Base-by-base conservation (phyloP, 2,797 vertebrate genomes). In the Falco biarmicus region DNA sequence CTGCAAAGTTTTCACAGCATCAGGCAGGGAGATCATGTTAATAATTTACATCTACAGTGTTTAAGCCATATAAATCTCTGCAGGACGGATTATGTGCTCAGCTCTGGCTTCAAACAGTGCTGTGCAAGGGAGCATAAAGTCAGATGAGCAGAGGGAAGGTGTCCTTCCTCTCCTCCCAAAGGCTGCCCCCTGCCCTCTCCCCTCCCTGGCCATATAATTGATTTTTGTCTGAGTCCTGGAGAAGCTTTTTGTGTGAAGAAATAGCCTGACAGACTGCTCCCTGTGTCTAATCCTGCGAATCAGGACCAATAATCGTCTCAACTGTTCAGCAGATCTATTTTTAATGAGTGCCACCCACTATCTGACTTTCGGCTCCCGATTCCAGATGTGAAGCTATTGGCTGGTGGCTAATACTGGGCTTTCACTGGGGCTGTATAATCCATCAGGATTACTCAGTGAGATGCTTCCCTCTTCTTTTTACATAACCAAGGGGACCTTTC, bases 401-500 rank as follows among this genome's bases (percentile, higher is more conserved):
- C 92, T 90, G 79, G 45, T 79, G 95, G 91, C 89, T 96, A 94
- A 96, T 94, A 39, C 93, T 96, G 89, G 79, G 47, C 91, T 94
- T 88, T 59, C 82, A 17, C 87, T 65, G 73, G 92, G 28, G 54
- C 64, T 0, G 7, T 43, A 61, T 97, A 97, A 97, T 97, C 96
- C 80, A 1, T 22, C 0, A 0, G 90, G 95, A 95, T 97, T 97
- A 97, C 60, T 84, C 95, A 61, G 22, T 34, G 95, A 95, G 96
- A 95, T 3, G 41, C 22, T 90, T 91, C 84, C 82, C 69, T 15
- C 87, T 88, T 43, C 77, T 56, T 83, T 88, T 97, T 97, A 93
- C 91, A 70, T 97, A 97, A 97, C 93, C 91, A 94, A 96, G 94
- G 95, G 89, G 95, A 97, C 95, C 95, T 97, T 97, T 81, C 94